Evolutionary conservation across 2,888 invertebrate genomes (phyloP).

Genomic region (Pardosa pseudoannulata): DNA sequence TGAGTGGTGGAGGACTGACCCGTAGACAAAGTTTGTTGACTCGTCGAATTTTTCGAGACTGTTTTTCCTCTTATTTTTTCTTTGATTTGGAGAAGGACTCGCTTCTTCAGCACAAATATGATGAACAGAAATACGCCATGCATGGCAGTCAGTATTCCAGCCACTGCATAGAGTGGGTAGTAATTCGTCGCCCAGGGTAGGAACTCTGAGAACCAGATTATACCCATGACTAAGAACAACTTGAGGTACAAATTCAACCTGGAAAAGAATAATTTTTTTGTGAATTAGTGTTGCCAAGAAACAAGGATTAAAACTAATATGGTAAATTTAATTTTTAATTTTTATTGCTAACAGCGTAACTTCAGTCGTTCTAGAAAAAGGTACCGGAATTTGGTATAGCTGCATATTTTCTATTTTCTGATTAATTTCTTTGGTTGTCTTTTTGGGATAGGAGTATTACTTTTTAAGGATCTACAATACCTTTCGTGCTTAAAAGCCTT

Average conservation of each 20-base stretch:
- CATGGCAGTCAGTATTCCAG: constrained; percentile 73
- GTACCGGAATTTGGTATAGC: too few relatives aligned
- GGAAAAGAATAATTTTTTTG: too few relatives aligned
- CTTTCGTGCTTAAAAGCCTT: too few relatives aligned
- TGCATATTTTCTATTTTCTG: too few relatives aligned
- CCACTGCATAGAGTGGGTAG: constrained; percentile 66
- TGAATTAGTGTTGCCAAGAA: too few relatives aligned
- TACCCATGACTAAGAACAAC: constrained; percentile 74
- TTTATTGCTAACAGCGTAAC: too few relatives aligned
- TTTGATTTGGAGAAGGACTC: constrained; percentile 23
- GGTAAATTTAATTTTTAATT: too few relatives aligned
- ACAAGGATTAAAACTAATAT: too few relatives aligned
- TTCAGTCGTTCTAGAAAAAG: too few relatives aligned
- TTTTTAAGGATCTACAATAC: too few relatives aligned
- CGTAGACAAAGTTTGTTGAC: background rate
- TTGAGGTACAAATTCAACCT: constrained; percentile 74
- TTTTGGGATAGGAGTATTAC: too few relatives aligned
- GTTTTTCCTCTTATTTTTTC: background rate
- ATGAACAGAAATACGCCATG: constrained; percentile 76
- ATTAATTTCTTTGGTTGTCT: too few relatives aligned
- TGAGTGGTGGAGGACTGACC: background rate
- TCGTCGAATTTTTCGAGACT: background rate
- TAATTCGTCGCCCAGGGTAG: constrained; percentile 73
- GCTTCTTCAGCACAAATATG: constrained; percentile 76
- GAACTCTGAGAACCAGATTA: constrained; percentile 74